phyloP scores from a whole-genome alignment of 2,113 vertebrate species.

The Cottus gobio region DNA sequence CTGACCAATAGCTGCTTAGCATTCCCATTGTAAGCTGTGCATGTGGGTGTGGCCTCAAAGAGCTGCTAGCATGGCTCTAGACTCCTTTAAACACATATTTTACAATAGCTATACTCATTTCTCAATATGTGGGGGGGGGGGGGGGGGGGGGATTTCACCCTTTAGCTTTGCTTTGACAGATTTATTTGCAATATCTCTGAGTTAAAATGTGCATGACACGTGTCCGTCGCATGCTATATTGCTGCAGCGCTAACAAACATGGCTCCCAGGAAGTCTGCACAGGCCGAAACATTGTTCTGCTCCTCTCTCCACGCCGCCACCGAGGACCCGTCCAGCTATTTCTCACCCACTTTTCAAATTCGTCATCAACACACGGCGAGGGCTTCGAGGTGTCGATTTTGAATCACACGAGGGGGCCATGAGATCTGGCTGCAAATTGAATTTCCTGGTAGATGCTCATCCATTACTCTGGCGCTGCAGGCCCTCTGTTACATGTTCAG shows the following conservation, averaged over 20 bases:
- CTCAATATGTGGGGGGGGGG: not conserved
- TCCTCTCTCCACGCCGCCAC: constrained; percentile 14
- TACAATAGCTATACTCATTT: not conserved
- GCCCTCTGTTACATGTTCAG: constrained; percentile 38
- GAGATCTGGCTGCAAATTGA: constrained; percentile 71
- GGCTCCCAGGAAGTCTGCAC: not conserved
- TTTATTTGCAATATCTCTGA: not conserved
- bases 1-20: not conserved
- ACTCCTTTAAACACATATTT: not conserved
- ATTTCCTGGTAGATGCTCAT: constrained; percentile 66
- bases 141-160: not conserved
- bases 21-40: not conserved
- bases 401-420: constrained; percentile 62
- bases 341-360: constrained; percentile 73
- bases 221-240: constrained; percentile 16
- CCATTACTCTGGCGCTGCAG: constrained; percentile 32
- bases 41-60: not conserved
- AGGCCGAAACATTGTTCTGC: constrained; percentile 45
- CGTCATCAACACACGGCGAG: constrained; percentile 63
- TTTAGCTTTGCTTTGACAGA: not conserved
- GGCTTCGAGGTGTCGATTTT: constrained; percentile 64
- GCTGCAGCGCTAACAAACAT: constrained; percentile 4
- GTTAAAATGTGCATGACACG: constrained; percentile 9
- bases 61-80: not conserved
- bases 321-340: constrained; percentile 58